These are phyloP conservation scores for Cladorhizidae sp. DNA, from an alignment of 37 sponge, comb jelly and placozoan species.

Conservation along the genomic window DNA sequence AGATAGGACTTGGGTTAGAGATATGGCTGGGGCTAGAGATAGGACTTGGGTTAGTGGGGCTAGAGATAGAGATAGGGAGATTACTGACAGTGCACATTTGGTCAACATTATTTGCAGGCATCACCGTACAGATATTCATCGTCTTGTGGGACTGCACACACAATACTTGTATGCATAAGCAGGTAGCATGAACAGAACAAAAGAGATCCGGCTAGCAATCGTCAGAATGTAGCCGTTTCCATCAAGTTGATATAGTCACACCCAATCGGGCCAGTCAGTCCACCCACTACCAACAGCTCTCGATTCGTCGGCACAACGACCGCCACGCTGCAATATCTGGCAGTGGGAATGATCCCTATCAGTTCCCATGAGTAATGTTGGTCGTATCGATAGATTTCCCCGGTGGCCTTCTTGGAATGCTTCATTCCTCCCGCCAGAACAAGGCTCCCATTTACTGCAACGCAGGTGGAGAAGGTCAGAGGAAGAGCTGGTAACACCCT, in stretches of 20 bases:
- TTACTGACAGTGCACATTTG: no score
- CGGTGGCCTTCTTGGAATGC: background rate
- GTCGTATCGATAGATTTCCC: slow-evolving; percentile 4
- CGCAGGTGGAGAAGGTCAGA: background rate
- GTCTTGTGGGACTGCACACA: no score
- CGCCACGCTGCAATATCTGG: background rate
- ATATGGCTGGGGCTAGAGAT: no score
- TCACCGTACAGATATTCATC: no score
- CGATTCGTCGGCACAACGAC: background rate
- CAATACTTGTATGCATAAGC: no score
- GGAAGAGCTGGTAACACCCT: background rate
- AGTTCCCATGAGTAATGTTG: background rate
- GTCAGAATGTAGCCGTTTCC: background rate
- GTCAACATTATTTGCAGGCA: no score
- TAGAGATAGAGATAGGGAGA: no score
- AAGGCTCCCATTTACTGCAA: background rate
- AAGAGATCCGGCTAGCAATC: no score
- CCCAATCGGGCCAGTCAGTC: background rate
- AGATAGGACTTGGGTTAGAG: no score
- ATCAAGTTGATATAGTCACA: background rate
- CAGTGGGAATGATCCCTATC: background rate
- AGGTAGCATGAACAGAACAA: no score
- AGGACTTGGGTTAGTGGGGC: no score
- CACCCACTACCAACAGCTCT: slow-evolving; percentile 8
- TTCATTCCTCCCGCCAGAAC: background rate